Percentiles rank a stretch among this genome's conserved stretches.
These are phyloP conservation scores for Hydrolagus affinis DNA, from an alignment of 2,113 vertebrate genomes.

Conservation along the genomic window DNA sequence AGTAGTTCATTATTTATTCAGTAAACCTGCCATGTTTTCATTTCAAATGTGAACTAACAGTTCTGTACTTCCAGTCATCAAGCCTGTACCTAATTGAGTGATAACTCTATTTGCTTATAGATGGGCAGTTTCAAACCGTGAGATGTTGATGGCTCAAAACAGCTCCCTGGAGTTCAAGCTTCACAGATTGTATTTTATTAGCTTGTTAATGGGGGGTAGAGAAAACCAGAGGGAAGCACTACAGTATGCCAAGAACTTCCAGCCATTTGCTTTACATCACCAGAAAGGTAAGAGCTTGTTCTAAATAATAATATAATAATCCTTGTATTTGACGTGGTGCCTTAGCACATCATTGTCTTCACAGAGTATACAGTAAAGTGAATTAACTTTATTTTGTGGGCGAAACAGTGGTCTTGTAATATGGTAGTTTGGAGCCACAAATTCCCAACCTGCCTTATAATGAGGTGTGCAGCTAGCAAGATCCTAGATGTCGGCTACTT, in stretches of 20 bases:
- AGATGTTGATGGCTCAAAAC: constrained; percentile 76
- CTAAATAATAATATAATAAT: not conserved
- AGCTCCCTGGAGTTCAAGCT: constrained; percentile 74
- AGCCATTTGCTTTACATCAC: constrained; percentile 71
- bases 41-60: constrained; percentile 27
- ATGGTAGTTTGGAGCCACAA: no score
- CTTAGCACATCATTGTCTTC: no score
- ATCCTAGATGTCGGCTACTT: no score
- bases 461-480: no score
- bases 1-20: not conserved
- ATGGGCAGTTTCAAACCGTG: constrained; percentile 74
- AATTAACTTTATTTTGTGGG: not conserved
- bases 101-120: constrained; percentile 43
- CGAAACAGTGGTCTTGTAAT: no score
- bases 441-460: no score
- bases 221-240: constrained; percentile 72
- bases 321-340: no score
- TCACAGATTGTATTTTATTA: constrained; percentile 73
- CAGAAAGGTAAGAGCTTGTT: constrained; percentile 57
- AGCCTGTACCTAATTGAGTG: not conserved
- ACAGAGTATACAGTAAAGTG: no score
- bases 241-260: constrained; percentile 74
- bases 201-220: constrained; percentile 71
- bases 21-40: not conserved
- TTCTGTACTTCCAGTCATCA: not conserved